A percentile compares a stretch with the other conserved stretches of the same genome.
Conservation (phyloP, 2,888 invertebrate genomes). For the Tridacna gigas region DNA sequence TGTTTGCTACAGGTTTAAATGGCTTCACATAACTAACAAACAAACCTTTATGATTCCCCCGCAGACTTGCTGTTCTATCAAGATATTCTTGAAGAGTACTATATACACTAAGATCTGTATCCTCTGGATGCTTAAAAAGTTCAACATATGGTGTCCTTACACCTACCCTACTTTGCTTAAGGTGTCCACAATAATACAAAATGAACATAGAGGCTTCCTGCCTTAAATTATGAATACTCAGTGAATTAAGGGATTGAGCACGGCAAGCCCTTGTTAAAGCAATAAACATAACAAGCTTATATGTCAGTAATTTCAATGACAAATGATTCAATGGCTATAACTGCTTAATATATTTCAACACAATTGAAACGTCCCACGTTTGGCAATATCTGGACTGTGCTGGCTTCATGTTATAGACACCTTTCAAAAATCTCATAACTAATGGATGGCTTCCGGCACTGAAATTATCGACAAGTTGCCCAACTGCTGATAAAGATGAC, state of each 20-base stretch:
- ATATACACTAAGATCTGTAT: too few relatives aligned
- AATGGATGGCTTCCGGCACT: constrained; percentile 45
- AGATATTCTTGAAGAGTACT: neutral
- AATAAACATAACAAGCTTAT: too few relatives aligned
- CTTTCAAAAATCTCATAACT: constrained; percentile 55
- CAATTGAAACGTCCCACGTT: constrained; percentile 31
- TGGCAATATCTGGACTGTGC: constrained; percentile 23
- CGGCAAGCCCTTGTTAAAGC: constrained; percentile 17
- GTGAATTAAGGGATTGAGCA: constrained; percentile 26
- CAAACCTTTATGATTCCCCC: neutral
- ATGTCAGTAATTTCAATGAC: neutral
- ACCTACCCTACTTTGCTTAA: constrained; percentile 31
- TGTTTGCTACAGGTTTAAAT: constrained; percentile 2
- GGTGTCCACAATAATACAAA: constrained; percentile 7
- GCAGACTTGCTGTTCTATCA: neutral
- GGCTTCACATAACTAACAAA: constrained; percentile 23
- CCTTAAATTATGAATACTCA: constrained; percentile 28
- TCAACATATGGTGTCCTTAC: constrained; percentile 9
- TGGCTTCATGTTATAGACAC: constrained; percentile 50
- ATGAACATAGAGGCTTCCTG: constrained; percentile 26
- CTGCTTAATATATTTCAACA: neutral
- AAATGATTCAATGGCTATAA: too few relatives aligned
- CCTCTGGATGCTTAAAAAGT: neutral
- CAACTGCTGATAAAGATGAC: constrained; percentile 46
- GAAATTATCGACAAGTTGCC: constrained; percentile 30